Conservation (phyloP, 1,140 invertebrate species). For the Anagrus nilaparvatae region DNA sequence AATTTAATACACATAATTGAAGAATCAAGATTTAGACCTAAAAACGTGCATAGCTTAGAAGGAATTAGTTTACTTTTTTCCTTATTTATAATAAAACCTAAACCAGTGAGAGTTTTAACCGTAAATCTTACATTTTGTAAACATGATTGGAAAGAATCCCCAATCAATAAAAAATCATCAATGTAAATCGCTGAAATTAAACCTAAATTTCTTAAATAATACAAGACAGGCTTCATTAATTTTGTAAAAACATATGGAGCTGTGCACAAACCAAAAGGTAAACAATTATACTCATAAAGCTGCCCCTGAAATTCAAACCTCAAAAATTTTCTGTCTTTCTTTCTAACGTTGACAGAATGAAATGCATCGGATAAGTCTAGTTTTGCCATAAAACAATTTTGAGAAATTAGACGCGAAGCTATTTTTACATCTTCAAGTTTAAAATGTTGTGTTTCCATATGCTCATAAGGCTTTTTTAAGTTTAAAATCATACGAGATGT, state of each 20-base stretch:
- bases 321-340: not conserved
- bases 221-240: not conserved
- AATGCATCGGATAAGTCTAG: not conserved
- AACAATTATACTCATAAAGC: not conserved
- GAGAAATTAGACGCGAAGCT: not conserved
- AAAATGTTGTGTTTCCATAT: not conserved
- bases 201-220: not conserved
- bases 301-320: not conserved
- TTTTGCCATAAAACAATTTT: not conserved
- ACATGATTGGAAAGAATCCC: not conserved
- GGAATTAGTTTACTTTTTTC: not conserved
- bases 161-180: slow-evolving; percentile 1
- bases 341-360: not conserved
- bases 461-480: not conserved
- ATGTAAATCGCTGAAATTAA: not conserved
- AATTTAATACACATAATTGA: not conserved
- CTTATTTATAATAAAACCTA: not conserved
- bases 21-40: not conserved
- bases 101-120: not conserved
- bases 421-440: not conserved
- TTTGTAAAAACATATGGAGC: not conserved
- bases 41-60: not conserved
- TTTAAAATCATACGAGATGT: not conserved
- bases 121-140: not conserved
- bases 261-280: slow-evolving; percentile 1